phyloP scores from a whole-genome alignment of 2,888 invertebrate genomes.

The Oxyteleia sp. region DNA sequence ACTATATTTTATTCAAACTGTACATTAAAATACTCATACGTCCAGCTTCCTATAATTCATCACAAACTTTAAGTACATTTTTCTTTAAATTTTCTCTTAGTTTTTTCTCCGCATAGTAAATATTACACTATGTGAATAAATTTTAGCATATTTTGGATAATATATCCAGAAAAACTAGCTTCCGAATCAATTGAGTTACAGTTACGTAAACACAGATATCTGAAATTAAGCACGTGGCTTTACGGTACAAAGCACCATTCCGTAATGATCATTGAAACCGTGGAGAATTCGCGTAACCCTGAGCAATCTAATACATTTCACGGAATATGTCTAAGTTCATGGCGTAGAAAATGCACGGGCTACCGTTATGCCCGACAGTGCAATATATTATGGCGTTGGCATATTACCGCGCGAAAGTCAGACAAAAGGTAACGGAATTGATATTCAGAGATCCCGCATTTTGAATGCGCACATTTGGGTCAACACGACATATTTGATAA shows the following conservation, averaged over 20 bases:
- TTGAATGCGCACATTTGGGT: slow-evolving; percentile 32
- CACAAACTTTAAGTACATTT: too few species aligned
- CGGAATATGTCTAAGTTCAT: slow-evolving; percentile 49
- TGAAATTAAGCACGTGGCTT: slow-evolving; percentile 10
- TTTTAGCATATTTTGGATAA: too few species aligned
- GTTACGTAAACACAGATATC: slow-evolving; percentile 2
- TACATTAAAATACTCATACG: too few species aligned
- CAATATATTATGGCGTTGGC: slow-evolving; percentile 28
- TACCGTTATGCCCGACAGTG: slow-evolving; percentile 66
- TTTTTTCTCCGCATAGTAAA: too few species aligned
- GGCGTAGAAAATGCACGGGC: slow-evolving; percentile 50
- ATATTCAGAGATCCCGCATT: slow-evolving; percentile 40
- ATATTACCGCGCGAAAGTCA: slow-evolving; percentile 42
- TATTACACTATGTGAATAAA: too few species aligned
- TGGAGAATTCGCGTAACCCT: slow-evolving; percentile 54
- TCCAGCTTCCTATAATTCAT: too few species aligned
- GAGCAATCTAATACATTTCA: slow-evolving; percentile 55
- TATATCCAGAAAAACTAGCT: too few species aligned
- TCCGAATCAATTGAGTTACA: neutral
- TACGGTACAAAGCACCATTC: neutral
- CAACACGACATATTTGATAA: slow-evolving; percentile 26
- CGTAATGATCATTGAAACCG: slow-evolving; percentile 29
- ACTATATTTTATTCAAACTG: too few species aligned
- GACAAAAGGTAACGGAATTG: slow-evolving; percentile 56
- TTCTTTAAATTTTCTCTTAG: too few species aligned